Evolutionary conservation across 2,797 vertebrate genomes (phyloP).

Genomic region (Tapirus indicus): DNA sequence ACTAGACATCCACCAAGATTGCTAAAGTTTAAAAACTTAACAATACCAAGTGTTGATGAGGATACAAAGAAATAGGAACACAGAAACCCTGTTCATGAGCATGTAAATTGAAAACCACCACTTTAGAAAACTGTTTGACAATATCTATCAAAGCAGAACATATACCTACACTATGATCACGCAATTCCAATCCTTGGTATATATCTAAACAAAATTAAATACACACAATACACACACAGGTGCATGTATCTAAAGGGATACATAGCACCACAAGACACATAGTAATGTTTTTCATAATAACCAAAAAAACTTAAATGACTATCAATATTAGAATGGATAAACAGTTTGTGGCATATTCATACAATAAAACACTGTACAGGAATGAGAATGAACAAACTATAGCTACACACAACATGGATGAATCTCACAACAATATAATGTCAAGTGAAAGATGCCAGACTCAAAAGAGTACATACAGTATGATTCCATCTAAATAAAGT

Average conservation of each 20-base stretch:
- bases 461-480: background rate
- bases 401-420: background rate
- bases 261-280: background rate
- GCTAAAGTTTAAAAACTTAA: slow-evolving; percentile 52
- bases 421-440: slow-evolving; percentile 23
- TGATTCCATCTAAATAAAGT: background rate
- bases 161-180: background rate
- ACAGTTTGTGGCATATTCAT: slow-evolving; percentile 16
- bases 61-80: background rate
- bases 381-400: slow-evolving; percentile 44
- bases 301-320: slow-evolving; percentile 41
- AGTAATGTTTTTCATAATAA: slow-evolving; percentile 26
- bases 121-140: slow-evolving; percentile 56
- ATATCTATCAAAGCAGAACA: background rate
- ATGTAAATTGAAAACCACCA: background rate
- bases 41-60: slow-evolving; percentile 39
- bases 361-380: background rate
- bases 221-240: background rate
- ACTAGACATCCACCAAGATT: background rate
- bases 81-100: background rate
- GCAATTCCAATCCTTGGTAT: background rate
- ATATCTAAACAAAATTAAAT: slow-evolving; percentile 49
- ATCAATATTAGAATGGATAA: slow-evolving; percentile 46
- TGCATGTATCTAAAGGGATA: background rate
- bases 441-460: slow-evolving; percentile 17